phyloP scores from a whole-genome alignment of 2,888 invertebrate species.

The Drosophila neutralis region DNA sequence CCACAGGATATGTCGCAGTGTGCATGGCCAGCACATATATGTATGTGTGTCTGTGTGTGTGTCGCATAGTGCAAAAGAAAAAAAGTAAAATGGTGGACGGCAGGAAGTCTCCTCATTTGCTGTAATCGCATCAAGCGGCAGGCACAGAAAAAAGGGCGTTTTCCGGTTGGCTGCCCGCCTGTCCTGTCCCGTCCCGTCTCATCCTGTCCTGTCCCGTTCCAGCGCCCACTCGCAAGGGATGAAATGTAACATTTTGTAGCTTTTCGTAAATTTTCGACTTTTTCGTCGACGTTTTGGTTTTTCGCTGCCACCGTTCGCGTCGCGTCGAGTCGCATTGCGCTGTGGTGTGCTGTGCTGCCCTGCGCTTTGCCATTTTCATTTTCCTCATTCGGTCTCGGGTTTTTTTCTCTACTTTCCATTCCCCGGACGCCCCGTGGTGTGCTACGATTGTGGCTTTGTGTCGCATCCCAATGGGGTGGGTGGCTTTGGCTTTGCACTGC shows the following conservation, averaged over 20 bases:
- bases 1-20: conserved; percentile 79
- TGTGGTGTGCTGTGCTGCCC: conserved; percentile 5
- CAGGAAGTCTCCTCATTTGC: conserved; percentile 81
- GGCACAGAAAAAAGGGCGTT: conserved; percentile 82
- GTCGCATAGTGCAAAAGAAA: conserved; percentile 20
- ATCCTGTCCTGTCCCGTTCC: conserved; percentile 9
- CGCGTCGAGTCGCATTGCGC: conserved; percentile 17
- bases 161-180: conserved; percentile 82
- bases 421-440: conserved; percentile 29
- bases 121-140: conserved; percentile 74
- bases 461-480: conserved; percentile 44
- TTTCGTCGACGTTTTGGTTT: conserved; percentile 74
- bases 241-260: conserved; percentile 81
- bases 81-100: conserved; percentile 75
- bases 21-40: conserved; percentile 43
- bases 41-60: conserved; percentile 15
- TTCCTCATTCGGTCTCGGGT: conserved; percentile 51
- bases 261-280: conserved; percentile 81
- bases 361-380: conserved; percentile 58
- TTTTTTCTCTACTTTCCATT: conserved; percentile 42
- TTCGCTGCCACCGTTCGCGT: conserved; percentile 43
- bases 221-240: conserved; percentile 65
- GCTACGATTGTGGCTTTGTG: conserved; percentile 58
- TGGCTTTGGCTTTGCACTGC: conserved; percentile 82
- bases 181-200: conserved; percentile 33